These are phyloP conservation scores for Drosophila kepulauana DNA, from an alignment of 1,140 invertebrate species.

Conservation along the genomic window DNA sequence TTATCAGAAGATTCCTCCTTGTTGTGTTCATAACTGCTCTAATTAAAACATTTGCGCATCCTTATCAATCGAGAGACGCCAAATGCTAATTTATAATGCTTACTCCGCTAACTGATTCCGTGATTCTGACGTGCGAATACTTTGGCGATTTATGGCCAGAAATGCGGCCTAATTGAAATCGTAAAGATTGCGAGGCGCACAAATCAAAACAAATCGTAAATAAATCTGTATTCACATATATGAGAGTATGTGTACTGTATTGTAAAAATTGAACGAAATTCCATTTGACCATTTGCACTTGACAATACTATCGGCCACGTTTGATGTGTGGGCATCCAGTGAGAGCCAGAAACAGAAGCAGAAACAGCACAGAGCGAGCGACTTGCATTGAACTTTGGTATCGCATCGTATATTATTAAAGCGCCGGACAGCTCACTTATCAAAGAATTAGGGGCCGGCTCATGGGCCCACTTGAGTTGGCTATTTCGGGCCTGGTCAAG, in stretches of 20 bases:
- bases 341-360: not conserved
- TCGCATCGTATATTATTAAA: conserved; percentile 67
- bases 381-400: conserved; percentile 65
- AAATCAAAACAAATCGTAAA: conserved; percentile 83
- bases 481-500: conserved; percentile 12
- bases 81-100: conserved; percentile 45
- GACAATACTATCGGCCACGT: conserved; percentile 46
- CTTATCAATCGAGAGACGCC: conserved; percentile 24
- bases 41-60: conserved; percentile 1
- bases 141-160: conserved; percentile 57
- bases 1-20: not conserved
- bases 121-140: conserved; percentile 7
- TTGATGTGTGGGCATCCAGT: conserved; percentile 41
- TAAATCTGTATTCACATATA: conserved; percentile 56
- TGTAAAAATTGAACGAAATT: conserved; percentile 48
- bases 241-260: conserved; percentile 5
- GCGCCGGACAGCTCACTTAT: conserved; percentile 62
- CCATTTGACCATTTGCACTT: conserved; percentile 53
- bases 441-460: conserved; percentile 17
- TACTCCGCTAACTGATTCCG: conserved; percentile 6
- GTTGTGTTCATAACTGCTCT: not conserved
- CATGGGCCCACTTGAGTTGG: conserved; percentile 46
- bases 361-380: conserved; percentile 19
- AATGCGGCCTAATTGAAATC: conserved; percentile 41
- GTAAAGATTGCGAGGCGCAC: conserved; percentile 62